A percentile compares a stretch with the other conserved stretches of the same genome.
Conservation (phyloP, 2,888 invertebrate species). For the Ctenicera cuprea region DNA sequence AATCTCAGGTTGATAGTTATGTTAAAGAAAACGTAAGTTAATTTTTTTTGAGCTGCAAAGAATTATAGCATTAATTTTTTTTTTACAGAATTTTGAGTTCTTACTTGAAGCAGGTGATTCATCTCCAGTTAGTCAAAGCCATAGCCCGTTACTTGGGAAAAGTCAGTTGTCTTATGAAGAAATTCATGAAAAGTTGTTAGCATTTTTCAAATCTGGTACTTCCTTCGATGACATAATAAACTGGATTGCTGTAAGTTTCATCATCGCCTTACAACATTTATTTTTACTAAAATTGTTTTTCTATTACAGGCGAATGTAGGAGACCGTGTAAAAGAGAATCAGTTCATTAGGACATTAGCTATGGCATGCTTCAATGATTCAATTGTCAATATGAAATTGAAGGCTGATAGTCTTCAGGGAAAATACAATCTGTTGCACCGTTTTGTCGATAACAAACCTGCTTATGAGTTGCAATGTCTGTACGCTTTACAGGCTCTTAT, state of each 20-base stretch:
- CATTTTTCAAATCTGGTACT: constrained; percentile 73
- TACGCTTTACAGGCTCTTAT: constrained; percentile 89
- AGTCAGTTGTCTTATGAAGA: constrained; percentile 68
- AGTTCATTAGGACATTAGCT: constrained; percentile 84
- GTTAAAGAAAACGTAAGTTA: constrained; percentile 72
- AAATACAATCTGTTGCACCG: constrained; percentile 78
- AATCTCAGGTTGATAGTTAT: constrained; percentile 72
- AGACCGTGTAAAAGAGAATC: constrained; percentile 77
- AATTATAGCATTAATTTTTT: not conserved
- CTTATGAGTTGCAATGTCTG: constrained; percentile 89
- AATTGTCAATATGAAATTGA: constrained; percentile 77
- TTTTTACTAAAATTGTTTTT: too few relatives aligned
- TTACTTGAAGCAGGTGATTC: constrained; percentile 68
- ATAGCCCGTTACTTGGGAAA: constrained; percentile 18
- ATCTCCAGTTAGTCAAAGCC: constrained; percentile 62
- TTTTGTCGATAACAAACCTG: constrained; percentile 81
- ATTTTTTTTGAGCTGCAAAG: not conserved
- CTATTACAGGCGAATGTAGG: constrained; percentile 83
- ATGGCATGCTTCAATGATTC: constrained; percentile 84
- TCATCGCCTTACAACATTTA: too few relatives aligned
- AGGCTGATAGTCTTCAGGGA: constrained; percentile 70
- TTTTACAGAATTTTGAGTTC: constrained; percentile 75
- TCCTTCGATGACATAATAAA: constrained; percentile 75
- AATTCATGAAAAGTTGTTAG: constrained; percentile 75
- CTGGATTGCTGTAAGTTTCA: constrained; percentile 78